phyloP scores from a whole-genome alignment of 2,113 vertebrate genomes.

The Toxotes jaculatrix region DNA sequence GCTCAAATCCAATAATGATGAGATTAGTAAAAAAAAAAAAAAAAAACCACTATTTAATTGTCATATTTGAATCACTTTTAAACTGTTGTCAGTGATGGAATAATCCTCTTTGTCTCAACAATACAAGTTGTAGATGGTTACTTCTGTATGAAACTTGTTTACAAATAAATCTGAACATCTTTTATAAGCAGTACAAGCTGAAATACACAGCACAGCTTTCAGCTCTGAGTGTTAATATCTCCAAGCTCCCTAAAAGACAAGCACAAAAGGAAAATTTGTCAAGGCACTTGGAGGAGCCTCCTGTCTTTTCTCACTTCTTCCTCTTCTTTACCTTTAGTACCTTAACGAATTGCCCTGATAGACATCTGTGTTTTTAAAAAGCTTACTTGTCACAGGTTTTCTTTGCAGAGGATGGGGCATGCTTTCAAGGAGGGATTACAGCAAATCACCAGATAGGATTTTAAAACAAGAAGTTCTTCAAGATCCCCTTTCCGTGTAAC shows the following conservation, averaged over 20 bases:
- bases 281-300: constrained; percentile 41
- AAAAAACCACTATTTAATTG: not conserved
- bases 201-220: not conserved
- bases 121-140: not conserved
- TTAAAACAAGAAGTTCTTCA: constrained; percentile 63
- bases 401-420: constrained; percentile 54
- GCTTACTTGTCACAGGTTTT: constrained; percentile 69
- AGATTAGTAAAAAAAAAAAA: not conserved
- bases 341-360: constrained; percentile 60
- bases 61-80: not conserved
- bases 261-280: constrained; percentile 54
- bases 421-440: constrained; percentile 74
- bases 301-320: constrained; percentile 52
- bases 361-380: constrained; percentile 74
- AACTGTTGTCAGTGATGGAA: not conserved
- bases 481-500: constrained; percentile 29
- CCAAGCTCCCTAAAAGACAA: constrained; percentile 31
- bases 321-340: constrained; percentile 64
- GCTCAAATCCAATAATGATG: not conserved
- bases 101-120: not conserved
- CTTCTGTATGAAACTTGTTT: not conserved
- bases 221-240: not conserved
- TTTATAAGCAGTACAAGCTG: not conserved
- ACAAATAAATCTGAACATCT: constrained; percentile 5
- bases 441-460: constrained; percentile 72